These are phyloP conservation scores for Romanogobio albipinnatus DNA, from an alignment of 2,113 vertebrate genomes.

Conservation along the genomic window DNA sequence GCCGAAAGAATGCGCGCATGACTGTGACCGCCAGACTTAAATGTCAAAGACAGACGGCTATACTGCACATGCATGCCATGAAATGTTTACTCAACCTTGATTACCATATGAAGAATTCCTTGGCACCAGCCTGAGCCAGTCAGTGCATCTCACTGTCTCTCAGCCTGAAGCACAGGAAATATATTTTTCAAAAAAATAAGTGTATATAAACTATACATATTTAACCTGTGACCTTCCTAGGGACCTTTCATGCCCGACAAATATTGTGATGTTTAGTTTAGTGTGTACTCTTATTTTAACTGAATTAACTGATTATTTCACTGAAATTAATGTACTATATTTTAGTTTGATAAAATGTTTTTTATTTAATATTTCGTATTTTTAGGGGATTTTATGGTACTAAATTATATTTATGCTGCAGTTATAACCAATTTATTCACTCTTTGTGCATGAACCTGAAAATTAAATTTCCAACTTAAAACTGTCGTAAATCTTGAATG, in stretches of 20 bases:
- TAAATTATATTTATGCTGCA: too few species aligned
- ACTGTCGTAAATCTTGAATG: too few species aligned
- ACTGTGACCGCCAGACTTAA: constrained; percentile 66
- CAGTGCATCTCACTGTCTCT: neutral
- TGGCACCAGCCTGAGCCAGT: constrained; percentile 2
- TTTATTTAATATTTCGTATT: too few species aligned
- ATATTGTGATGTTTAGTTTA: too few species aligned
- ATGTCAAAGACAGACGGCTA: constrained; percentile 76
- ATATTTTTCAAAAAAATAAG: neutral
- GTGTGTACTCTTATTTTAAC: neutral
- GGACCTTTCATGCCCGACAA: neutral
- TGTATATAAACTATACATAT: neutral
- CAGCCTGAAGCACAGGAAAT: neutral
- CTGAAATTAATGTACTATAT: too few species aligned
- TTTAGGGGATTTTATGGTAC: too few species aligned
- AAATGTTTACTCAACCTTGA: constrained; percentile 70
- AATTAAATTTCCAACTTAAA: too few species aligned
- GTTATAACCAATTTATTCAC: too few species aligned
- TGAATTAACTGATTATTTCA: too few species aligned
- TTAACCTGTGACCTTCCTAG: neutral
- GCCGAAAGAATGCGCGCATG: constrained; percentile 69
- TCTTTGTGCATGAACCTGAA: too few species aligned
- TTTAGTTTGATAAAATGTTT: too few species aligned
- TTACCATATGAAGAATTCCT: constrained; percentile 61
- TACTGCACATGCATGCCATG: constrained; percentile 59